Conservation (phyloP, 2,797 vertebrate genomes). For the Phrynocephalus vlangalii region DNA sequence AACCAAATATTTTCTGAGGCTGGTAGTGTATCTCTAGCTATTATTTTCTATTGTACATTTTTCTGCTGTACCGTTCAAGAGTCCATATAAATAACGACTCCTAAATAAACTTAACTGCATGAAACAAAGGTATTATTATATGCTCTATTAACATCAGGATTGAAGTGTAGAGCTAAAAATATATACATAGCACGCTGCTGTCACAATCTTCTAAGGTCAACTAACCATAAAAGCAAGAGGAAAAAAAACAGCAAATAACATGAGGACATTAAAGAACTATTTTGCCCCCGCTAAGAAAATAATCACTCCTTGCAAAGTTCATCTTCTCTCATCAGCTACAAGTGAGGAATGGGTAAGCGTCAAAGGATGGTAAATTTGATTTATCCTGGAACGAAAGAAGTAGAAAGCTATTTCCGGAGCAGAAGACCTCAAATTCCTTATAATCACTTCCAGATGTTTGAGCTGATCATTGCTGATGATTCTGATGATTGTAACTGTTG, state of each 20-base stretch:
- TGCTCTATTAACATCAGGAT: not conserved
- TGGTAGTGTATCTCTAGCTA: not conserved
- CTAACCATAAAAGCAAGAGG: not conserved
- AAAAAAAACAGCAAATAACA: not conserved
- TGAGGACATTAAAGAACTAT: not conserved
- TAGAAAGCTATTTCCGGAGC: slow-evolving; percentile 26
- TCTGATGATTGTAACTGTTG: slow-evolving; percentile 48
- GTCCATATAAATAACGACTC: slow-evolving; percentile 22
- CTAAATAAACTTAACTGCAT: slow-evolving; percentile 11
- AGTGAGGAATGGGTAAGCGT: not conserved
- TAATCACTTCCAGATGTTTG: slow-evolving; percentile 21
- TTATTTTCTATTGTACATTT: slow-evolving; percentile 7
- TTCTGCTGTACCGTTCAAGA: not conserved
- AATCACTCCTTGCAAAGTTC: slow-evolving; percentile 14
- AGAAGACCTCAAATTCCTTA: slow-evolving; percentile 41
- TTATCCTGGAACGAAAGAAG: not conserved
- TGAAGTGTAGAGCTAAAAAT: slow-evolving; percentile 5
- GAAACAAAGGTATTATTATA: slow-evolving; percentile 20
- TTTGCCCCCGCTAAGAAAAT: slow-evolving; percentile 8
- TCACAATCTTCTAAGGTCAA: slow-evolving; percentile 7
- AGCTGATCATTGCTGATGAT: slow-evolving; percentile 28
- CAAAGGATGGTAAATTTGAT: slow-evolving; percentile 27
- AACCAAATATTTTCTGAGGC: not conserved
- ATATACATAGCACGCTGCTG: accelerated
- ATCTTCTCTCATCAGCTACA: not conserved